phyloP scores from a whole-genome alignment of 2,888 invertebrate species.

The Sphecodes monilicornis region DNA sequence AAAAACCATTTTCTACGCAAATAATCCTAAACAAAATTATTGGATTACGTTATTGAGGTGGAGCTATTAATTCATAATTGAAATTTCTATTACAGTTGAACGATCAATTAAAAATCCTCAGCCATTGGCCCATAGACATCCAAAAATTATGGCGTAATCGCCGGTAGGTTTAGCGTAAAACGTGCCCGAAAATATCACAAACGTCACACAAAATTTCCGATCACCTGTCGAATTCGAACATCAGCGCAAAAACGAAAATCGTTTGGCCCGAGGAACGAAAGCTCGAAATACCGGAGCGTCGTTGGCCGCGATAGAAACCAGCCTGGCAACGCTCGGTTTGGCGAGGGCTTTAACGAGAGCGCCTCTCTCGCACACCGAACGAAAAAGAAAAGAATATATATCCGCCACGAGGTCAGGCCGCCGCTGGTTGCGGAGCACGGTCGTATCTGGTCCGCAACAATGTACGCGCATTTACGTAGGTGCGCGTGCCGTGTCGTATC shows the following conservation, averaged over 20 bases:
- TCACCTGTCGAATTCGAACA: background rate
- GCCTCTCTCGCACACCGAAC: background rate
- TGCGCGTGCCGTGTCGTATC: slow-evolving; percentile 51
- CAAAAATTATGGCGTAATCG: background rate
- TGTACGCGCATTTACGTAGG: slow-evolving; percentile 54
- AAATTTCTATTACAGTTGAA: no score
- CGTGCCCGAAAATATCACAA: background rate
- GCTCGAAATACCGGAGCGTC: background rate
- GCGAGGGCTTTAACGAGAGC: background rate
- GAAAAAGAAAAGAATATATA: slow-evolving; percentile 41
- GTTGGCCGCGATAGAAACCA: slow-evolving; percentile 9
- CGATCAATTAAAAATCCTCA: no score
- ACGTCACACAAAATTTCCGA: background rate
- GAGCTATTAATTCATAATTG: no score
- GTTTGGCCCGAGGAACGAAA: background rate
- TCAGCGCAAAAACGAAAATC: background rate
- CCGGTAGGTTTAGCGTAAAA: background rate
- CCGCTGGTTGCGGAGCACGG: slow-evolving; percentile 32
- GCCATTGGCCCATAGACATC: background rate
- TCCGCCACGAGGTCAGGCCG: slow-evolving; percentile 60
- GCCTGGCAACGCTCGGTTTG: slow-evolving; percentile 31
- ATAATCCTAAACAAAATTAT: background rate
- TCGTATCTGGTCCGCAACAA: slow-evolving; percentile 29
- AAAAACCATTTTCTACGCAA: background rate
- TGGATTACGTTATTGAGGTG: background rate